phyloP scores from a whole-genome alignment of 2,888 invertebrate genomes.

The Drosophila buzzatii region DNA sequence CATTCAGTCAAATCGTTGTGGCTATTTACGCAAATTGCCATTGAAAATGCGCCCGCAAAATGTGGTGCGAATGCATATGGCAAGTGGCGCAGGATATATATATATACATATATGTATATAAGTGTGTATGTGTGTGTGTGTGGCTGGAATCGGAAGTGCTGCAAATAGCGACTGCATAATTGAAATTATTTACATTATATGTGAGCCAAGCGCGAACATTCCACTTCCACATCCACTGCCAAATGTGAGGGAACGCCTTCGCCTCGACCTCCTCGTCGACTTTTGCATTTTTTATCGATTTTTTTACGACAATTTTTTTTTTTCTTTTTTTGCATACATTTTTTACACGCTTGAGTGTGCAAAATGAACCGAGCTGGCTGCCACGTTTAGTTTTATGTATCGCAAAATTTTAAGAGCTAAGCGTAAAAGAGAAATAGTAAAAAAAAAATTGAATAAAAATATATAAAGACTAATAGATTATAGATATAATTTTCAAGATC shows the following conservation, averaged over 20 bases:
- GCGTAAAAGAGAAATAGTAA: background rate
- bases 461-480: too few species aligned
- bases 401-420: conserved; percentile 51
- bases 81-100: background rate
- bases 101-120: too few species aligned
- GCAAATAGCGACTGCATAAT: conserved; percentile 48
- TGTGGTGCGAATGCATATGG: conserved; percentile 24
- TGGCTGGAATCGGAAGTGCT: conserved; percentile 3
- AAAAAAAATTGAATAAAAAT: background rate
- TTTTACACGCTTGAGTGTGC: conserved; percentile 54
- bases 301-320: conserved; percentile 60
- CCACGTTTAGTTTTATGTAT: conserved; percentile 11
- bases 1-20: conserved; percentile 58
- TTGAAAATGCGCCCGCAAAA: conserved; percentile 50
- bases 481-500: too few species aligned
- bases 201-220: conserved; percentile 23
- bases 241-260: conserved; percentile 14
- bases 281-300: conserved; percentile 67
- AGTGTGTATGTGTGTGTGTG: background rate
- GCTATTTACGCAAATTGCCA: conserved; percentile 72
- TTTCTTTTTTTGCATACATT: conserved; percentile 30
- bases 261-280: background rate
- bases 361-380: conserved; percentile 17
- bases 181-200: conserved; percentile 54
- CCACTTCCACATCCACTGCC: conserved; percentile 10